A percentile compares a stretch with the other conserved stretches of the same genome.
phyloP scores from a whole-genome alignment of 2,113 vertebrate species.

The Trogon surrucura region DNA sequence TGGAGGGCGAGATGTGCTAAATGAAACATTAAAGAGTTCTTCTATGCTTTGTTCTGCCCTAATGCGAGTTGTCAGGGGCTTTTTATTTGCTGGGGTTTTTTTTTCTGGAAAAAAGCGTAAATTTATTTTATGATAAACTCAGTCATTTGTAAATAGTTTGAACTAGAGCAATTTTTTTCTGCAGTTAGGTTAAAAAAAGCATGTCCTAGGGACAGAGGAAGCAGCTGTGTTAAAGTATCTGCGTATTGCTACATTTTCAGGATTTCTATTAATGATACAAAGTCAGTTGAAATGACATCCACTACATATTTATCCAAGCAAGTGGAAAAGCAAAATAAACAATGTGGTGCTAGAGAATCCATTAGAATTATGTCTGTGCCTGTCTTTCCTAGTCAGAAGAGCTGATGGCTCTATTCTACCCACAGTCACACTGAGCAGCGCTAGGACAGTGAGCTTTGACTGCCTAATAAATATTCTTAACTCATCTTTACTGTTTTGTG shows the following conservation, averaged over 20 bases:
- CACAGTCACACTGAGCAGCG: background rate
- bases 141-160: constrained; percentile 52
- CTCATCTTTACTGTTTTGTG: background rate
- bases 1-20: constrained; percentile 38
- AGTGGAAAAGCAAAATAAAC: constrained; percentile 56
- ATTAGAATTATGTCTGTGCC: background rate
- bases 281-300: constrained; percentile 34
- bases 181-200: constrained; percentile 53
- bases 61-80: constrained; percentile 21
- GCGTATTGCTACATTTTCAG: constrained; percentile 26
- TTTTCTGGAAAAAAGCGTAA: constrained; percentile 5
- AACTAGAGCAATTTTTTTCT: constrained; percentile 41
- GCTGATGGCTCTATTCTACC: background rate
- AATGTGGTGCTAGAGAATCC: background rate
- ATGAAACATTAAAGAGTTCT: constrained; percentile 29
- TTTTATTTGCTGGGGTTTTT: background rate
- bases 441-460: background rate
- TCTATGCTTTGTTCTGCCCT: constrained; percentile 5
- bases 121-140: constrained; percentile 20
- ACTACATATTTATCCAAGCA: constrained; percentile 8
- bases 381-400: background rate
- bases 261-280: constrained; percentile 34
- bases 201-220: constrained; percentile 55
- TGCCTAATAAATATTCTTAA: background rate
- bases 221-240: constrained; percentile 60